Percentiles rank a stretch among this genome's conserved stretches.
These are phyloP conservation scores for Chloromyia formosa DNA, from an alignment of 2,888 invertebrate species.

Conservation along the genomic window DNA sequence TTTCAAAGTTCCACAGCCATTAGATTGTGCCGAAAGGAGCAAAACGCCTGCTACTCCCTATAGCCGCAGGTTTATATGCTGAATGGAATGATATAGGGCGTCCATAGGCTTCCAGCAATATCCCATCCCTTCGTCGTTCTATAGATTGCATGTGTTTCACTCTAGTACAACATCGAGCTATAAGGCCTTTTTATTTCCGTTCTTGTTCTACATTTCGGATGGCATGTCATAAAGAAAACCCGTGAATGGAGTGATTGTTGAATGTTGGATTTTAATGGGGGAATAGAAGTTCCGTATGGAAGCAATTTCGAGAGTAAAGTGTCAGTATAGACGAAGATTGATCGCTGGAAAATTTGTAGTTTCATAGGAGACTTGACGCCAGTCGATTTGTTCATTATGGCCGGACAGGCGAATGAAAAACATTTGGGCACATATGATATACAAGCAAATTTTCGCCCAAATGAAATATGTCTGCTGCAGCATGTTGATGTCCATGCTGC, in stretches of 20 bases:
- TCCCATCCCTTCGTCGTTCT: neutral
- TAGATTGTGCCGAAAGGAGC: constrained; percentile 15
- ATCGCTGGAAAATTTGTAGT: constrained; percentile 36
- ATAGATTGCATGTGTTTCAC: neutral
- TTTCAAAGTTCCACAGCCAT: constrained; percentile 2
- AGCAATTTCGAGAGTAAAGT: constrained; percentile 15
- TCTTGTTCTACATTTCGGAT: neutral
- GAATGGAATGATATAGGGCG: neutral
- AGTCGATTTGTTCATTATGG: neutral
- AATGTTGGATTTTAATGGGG: neutral
- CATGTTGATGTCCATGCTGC: too few species aligned
- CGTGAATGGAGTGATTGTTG: constrained; percentile 1
- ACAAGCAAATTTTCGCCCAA: too few species aligned
- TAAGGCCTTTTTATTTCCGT: constrained; percentile 5
- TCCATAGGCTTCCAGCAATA: neutral
- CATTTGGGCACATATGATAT: too few species aligned
- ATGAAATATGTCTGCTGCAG: too few species aligned
- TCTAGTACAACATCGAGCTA: constrained; percentile 18
- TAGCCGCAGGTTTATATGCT: neutral
- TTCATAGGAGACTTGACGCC: neutral
- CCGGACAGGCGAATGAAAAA: neutral
- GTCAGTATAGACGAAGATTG: constrained; percentile 31
- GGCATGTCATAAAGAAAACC: neutral
- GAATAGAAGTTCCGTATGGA: neutral
- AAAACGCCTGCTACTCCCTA: neutral